phyloP scores from a whole-genome alignment of 2,888 invertebrate genomes.

The Oscheius onirici region DNA sequence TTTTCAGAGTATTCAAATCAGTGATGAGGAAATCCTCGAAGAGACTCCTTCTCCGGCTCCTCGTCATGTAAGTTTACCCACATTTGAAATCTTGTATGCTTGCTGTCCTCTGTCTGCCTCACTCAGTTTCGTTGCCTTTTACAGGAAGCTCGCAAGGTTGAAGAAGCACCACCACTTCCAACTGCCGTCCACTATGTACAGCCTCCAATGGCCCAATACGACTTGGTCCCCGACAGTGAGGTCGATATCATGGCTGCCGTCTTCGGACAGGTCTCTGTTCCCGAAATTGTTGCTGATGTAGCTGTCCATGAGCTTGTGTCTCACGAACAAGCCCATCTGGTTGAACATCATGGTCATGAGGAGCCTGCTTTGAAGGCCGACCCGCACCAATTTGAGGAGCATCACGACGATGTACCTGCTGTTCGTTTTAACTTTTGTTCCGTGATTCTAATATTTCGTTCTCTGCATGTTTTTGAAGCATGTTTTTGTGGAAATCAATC shows the following conservation, averaged over 20 bases:
- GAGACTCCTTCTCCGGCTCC: constrained; percentile 19
- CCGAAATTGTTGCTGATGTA: not conserved
- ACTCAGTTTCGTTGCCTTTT: not conserved
- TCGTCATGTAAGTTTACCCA: constrained; percentile 8
- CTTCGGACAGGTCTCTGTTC: not conserved
- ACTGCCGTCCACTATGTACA: constrained; percentile 1
- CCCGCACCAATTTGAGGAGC: not conserved
- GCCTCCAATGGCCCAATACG: constrained; percentile 23
- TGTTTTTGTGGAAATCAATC: not conserved
- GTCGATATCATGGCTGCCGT: constrained; percentile 37
- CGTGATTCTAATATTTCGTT: not conserved
- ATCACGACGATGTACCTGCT: not conserved
- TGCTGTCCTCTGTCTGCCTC: not conserved
- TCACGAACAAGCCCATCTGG: constrained; percentile 18
- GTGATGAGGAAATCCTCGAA: constrained; percentile 37
- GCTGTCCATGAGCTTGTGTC: constrained; percentile 35
- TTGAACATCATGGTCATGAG: constrained; percentile 21
- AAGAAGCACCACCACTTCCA: constrained; percentile 9
- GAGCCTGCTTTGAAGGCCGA: not conserved
- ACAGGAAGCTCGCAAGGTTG: not conserved
- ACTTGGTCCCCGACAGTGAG: constrained; percentile 26
- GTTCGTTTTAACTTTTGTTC: constrained; percentile 27
- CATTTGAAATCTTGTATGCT: not conserved
- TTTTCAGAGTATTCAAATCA: constrained; percentile 56
- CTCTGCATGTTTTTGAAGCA: not conserved